Percentiles rank a stretch among this genome's conserved stretches.
Evolutionary conservation across 1,140 invertebrate genomes (phyloP).

Genomic region (Maniola jurtina): DNA sequence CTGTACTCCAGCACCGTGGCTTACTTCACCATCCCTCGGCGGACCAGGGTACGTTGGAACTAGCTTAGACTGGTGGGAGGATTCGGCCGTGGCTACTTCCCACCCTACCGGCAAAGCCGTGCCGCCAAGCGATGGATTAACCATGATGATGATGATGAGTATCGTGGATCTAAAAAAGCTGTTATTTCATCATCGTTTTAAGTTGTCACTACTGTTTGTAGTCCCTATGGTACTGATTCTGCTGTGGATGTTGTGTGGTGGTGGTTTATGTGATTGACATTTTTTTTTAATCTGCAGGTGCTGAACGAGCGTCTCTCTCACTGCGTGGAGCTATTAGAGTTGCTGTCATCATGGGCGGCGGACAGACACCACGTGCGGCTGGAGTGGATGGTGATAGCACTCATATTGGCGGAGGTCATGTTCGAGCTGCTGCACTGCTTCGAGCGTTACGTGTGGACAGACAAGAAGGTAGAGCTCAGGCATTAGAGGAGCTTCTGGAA

Average conservation of each 20-base stretch:
- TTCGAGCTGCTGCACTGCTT: slow-evolving; percentile 92
- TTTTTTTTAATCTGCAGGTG: slow-evolving; percentile 79
- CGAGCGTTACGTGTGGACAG: slow-evolving; percentile 72
- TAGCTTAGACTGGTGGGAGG: neutral
- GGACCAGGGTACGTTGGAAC: slow-evolving; percentile 80
- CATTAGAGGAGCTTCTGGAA: neutral
- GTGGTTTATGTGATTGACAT: too few species aligned
- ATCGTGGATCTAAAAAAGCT: too few species aligned
- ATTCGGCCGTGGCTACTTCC: neutral
- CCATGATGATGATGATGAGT: too few species aligned
- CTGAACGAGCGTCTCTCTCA: slow-evolving; percentile 97
- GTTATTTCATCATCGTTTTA: too few species aligned
- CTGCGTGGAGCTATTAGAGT: slow-evolving; percentile 93
- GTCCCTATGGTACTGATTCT: too few species aligned
- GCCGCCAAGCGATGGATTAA: too few species aligned
- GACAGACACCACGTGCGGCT: slow-evolving; percentile 94
- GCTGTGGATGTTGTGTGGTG: too few species aligned
- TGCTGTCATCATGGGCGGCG: slow-evolving; percentile 92
- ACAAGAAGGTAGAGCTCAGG: neutral
- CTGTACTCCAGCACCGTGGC: slow-evolving; percentile 89
- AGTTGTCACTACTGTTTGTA: too few species aligned
- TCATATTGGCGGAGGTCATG: slow-evolving; percentile 96
- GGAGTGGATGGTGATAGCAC: slow-evolving; percentile 97
- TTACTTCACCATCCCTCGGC: slow-evolving; percentile 90
- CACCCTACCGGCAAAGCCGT: too few species aligned